Evolutionary conservation across 2,113 vertebrate genomes (phyloP).

Genomic region (Phalacrocorax carbo): DNA sequence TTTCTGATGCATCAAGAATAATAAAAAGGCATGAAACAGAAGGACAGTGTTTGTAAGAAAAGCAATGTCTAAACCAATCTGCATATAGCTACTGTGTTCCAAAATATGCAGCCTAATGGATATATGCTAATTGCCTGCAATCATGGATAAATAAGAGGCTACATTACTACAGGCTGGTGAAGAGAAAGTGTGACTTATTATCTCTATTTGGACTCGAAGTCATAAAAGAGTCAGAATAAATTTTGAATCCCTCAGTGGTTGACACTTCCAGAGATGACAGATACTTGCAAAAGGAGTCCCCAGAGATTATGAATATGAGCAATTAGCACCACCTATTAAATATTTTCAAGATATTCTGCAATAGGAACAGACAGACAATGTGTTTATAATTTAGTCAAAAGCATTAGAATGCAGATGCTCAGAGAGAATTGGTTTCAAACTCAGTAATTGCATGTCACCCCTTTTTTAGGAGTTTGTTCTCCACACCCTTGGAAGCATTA

Average conservation of each 20-base stretch:
- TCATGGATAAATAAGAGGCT: background rate
- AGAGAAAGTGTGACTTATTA: background rate
- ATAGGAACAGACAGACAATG: background rate
- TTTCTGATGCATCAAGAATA: background rate
- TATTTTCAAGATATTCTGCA: background rate
- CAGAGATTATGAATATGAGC: background rate
- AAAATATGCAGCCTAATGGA: background rate
- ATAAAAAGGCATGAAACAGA: slow-evolving; percentile 11
- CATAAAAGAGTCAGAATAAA: background rate
- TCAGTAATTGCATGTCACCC: background rate
- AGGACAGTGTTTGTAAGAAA: background rate
- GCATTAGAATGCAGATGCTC: background rate
- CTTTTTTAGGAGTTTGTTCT: background rate
- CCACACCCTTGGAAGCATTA: background rate
- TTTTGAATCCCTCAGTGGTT: background rate
- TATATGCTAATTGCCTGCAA: slow-evolving; percentile 6
- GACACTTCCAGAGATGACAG: background rate
- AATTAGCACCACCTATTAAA: slow-evolving; percentile 10
- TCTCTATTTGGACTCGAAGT: slow-evolving; percentile 1
- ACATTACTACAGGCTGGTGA: background rate
- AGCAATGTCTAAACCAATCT: background rate
- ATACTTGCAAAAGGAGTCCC: background rate
- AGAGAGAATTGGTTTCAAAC: background rate
- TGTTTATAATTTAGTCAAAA: background rate
- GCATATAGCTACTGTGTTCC: background rate